Evolutionary conservation across 2,113 vertebrate genomes (phyloP).

Genomic region (Varanus komodoensis): DNA sequence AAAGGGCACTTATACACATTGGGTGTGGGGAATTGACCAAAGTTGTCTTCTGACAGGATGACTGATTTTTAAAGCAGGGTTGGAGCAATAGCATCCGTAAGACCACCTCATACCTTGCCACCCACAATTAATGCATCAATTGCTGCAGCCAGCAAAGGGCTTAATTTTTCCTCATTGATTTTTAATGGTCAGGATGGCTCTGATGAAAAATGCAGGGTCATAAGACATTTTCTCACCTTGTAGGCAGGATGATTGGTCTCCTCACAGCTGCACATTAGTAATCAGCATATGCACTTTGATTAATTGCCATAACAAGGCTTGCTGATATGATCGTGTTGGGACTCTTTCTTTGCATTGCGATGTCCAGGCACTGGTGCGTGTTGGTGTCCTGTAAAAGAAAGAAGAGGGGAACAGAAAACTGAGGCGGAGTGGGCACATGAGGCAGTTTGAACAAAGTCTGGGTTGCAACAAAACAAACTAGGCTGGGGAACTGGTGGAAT

Average conservation of each 20-base stretch:
- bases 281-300: background rate
- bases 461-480: background rate
- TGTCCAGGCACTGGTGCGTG: background rate
- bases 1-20: background rate
- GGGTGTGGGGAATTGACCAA: background rate
- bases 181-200: background rate
- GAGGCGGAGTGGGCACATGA: background rate
- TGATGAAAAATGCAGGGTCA: background rate
- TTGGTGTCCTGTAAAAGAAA: background rate
- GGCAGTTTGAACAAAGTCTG: background rate
- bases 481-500: no score
- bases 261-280: background rate
- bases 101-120: background rate
- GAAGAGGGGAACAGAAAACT: background rate
- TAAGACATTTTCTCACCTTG: background rate
- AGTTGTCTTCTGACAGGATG: background rate
- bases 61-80: background rate
- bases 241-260: background rate
- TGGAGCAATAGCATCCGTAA: background rate
- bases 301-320: background rate
- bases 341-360: background rate
- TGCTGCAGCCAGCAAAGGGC: background rate
- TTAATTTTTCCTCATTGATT: background rate
- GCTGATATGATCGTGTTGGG: background rate
- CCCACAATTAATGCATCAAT: background rate